Percentiles rank a stretch among this genome's conserved stretches.
These are phyloP conservation scores for Drosophila emarginata DNA, from an alignment of 2,888 invertebrate genomes.

Conservation along the genomic window DNA sequence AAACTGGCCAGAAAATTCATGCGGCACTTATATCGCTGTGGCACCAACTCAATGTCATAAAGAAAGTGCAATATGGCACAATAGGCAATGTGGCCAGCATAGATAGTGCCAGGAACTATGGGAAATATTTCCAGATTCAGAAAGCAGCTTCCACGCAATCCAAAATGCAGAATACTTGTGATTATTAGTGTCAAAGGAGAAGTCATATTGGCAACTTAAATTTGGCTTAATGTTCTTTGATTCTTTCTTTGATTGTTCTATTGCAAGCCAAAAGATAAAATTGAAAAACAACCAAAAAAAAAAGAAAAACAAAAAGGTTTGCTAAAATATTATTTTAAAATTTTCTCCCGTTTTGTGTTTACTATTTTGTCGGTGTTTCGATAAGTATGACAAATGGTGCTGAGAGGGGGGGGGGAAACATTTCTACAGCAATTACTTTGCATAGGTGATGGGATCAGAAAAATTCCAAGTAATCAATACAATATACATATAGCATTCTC, in stretches of 20 bases:
- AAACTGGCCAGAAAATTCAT: conserved; percentile 30
- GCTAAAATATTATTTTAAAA: too few species aligned
- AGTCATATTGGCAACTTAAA: conserved; percentile 22
- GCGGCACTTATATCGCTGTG: conserved; percentile 15
- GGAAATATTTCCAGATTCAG: conserved; percentile 15
- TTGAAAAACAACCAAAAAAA: too few species aligned
- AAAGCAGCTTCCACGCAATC: conserved; percentile 22
- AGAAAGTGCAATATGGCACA: conserved; percentile 37
- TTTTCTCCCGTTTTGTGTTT: too few species aligned
- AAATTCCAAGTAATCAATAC: too few species aligned
- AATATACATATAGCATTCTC: too few species aligned
- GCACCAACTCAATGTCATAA: conserved; percentile 30
- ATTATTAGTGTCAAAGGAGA: conserved; percentile 27
- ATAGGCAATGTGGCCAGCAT: conserved; percentile 32
- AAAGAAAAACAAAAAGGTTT: too few species aligned
- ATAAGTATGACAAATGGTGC: neutral
- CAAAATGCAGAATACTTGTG: conserved; percentile 29
- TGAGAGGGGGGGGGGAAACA: neutral
- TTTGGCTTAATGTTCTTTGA: too few species aligned
- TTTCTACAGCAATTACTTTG: neutral
- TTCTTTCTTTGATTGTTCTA: too few species aligned
- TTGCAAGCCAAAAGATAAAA: too few species aligned
- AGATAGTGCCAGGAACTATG: conserved; percentile 21
- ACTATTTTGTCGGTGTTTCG: too few species aligned
- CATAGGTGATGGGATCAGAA: neutral